Evolutionary conservation across 2,113 vertebrate species (phyloP), one percentile per base, ranked within the genome.

Genomic region (Crypturellus undulatus): DNA sequence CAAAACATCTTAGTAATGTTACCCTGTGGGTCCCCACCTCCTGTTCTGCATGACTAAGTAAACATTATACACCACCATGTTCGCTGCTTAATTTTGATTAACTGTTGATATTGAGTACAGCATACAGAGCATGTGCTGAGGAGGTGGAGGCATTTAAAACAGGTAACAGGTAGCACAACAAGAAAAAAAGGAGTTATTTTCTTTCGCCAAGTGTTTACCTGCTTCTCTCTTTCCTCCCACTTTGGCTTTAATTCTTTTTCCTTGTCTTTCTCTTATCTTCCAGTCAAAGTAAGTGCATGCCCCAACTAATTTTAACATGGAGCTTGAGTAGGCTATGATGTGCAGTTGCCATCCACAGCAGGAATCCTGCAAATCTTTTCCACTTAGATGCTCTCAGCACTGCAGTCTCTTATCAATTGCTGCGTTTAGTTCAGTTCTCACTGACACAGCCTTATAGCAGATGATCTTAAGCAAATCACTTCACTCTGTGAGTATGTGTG

Each of bases 41-140:
- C 75, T 64, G 42, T 54, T 90, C 64, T 83, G 10, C 73, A 67
- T 18, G 60, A 49, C 32, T 94, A 94, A 73, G 49, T 42, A 87
- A 95, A 73, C 71, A 67, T 30, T 59, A 63, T 85, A 91, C 24
- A 92, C 85, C 51, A 94, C 89, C 24, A 58, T 38, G 56, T 67
- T 73, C 70, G 16, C 89, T 89, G 17, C 42, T 92, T 84, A 34
- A 54, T 90, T 95, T 93, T 91, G 51, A 93, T 83, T 91, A 73
- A 76, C 52, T 45, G 21, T 79, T 45, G 65, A 24, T 72, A 63
- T 42, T 81, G 77, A 92, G 7, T 73, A 32, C 30, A 91, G 79
- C 34, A 76, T 28, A 62, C 3, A 68, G 40, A 32, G 9, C 2
- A 5, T 6, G 24, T 25, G 18, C 19, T 89, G 60, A 80, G 64